phyloP scores from a whole-genome alignment of 2,888 invertebrate species.

The Stenolophus ochropezus region DNA sequence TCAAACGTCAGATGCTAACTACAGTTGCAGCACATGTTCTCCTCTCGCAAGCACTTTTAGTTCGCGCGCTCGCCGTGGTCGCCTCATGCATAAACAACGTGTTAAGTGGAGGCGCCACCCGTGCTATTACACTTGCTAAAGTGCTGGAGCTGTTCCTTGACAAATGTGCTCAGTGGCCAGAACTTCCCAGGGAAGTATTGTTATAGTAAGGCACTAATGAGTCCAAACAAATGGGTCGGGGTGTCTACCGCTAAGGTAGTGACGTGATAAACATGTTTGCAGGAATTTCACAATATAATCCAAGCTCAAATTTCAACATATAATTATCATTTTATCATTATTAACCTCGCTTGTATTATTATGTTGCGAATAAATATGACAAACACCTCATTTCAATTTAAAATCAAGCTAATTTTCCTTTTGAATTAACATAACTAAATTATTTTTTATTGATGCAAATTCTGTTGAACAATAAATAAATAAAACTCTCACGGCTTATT shows the following conservation, averaged over 20 bases:
- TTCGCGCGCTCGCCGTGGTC: conserved; percentile 28
- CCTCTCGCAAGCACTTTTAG: conserved; percentile 37
- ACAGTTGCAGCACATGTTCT: conserved; percentile 12
- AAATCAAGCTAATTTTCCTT: too few relatives aligned
- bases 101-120: conserved; percentile 58
- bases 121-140: conserved; percentile 59
- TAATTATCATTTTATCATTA: too few relatives aligned
- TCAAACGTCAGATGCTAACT: conserved; percentile 1
- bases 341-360: too few relatives aligned
- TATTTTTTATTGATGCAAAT: too few relatives aligned
- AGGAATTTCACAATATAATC: background rate
- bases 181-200: background rate
- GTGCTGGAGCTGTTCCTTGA: conserved; percentile 40
- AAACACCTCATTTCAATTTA: too few relatives aligned
- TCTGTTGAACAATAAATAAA: too few relatives aligned
- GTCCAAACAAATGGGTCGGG: background rate
- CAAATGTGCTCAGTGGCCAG: conserved; percentile 21
- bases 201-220: background rate
- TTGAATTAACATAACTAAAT: too few relatives aligned
- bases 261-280: background rate
- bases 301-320: background rate
- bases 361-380: too few relatives aligned
- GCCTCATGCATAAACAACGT: conserved; percentile 59
- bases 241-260: background rate
- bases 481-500: too few relatives aligned